Evolutionary conservation across 2,797 vertebrate genomes (phyloP).

Genomic region (Bradypodion pumilum): DNA sequence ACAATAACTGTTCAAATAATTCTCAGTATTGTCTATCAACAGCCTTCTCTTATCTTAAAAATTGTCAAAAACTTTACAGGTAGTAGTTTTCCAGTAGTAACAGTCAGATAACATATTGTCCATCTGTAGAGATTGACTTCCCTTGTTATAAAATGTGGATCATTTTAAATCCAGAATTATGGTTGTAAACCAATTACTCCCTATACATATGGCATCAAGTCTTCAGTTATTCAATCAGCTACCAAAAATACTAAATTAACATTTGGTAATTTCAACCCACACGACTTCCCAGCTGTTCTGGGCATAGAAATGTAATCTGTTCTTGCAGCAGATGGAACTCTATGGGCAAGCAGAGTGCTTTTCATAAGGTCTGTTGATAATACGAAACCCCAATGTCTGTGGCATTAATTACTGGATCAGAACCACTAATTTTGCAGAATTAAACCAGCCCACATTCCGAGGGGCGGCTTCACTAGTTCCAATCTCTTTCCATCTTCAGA

Average conservation of each 20-base stretch:
- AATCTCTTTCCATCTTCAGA: not conserved
- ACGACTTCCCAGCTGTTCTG: not conserved
- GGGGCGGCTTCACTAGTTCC: not conserved
- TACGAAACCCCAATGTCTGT: not conserved
- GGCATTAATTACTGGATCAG: not conserved
- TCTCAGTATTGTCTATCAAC: not conserved
- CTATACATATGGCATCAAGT: not conserved
- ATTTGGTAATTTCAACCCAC: not conserved
- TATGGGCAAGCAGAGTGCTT: not conserved
- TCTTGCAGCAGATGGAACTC: constrained; percentile 11
- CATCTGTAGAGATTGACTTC: not conserved
- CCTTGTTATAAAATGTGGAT: not conserved
- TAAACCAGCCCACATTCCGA: not conserved
- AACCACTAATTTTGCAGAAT: not conserved
- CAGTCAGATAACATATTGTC: not conserved
- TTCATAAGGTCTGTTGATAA: not conserved
- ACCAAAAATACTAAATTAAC: not conserved
- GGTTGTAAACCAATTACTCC: not conserved
- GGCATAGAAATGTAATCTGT: not conserved
- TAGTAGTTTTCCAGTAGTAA: not conserved
- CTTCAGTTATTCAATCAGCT: not conserved
- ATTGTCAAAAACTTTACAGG: not conserved
- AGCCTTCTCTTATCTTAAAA: not conserved
- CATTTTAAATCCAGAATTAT: not conserved
- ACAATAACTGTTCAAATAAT: not conserved